phyloP scores from a whole-genome alignment of 1,140 invertebrate genomes.

The Cylas formicarius region DNA sequence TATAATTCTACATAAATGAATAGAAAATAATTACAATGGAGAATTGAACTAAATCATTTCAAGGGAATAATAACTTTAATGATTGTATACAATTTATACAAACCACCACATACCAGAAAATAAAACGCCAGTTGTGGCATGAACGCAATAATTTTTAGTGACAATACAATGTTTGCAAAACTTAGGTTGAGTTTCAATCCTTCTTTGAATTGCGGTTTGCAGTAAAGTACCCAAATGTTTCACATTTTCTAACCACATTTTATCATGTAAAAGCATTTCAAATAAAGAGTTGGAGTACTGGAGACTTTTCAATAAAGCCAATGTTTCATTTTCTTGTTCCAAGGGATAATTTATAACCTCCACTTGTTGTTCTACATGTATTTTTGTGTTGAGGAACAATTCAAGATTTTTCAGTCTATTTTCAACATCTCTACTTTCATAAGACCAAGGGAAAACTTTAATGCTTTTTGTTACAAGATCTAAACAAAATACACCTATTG shows the following conservation, averaged over 20 bases:
- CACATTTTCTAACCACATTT: conserved; percentile 41
- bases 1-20: too few species aligned
- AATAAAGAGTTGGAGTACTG: conserved; percentile 38
- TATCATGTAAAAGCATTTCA: conserved; percentile 42
- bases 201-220: conserved; percentile 53
- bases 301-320: conserved; percentile 14
- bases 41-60: not conserved
- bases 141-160: conserved; percentile 46
- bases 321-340: conserved; percentile 18
- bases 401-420: conserved; percentile 40
- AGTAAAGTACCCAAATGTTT: conserved; percentile 50
- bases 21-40: too few species aligned
- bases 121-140: conserved; percentile 75
- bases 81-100: too few species aligned
- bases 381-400: conserved; percentile 36
- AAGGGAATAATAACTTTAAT: too few species aligned
- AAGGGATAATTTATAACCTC: conserved; percentile 9
- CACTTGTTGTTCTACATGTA: conserved; percentile 25
- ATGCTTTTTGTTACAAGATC: conserved; percentile 46
- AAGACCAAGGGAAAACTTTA: conserved; percentile 43
- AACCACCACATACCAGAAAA: conserved; percentile 75
- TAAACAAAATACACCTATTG: conserved; percentile 60
- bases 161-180: conserved; percentile 58
- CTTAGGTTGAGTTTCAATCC: conserved; percentile 57
- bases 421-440: conserved; percentile 35